Percentiles rank a stretch among this genome's conserved stretches.
Conservation (phyloP, 2,113 vertebrate genomes). For the Apteryx mantelli region DNA sequence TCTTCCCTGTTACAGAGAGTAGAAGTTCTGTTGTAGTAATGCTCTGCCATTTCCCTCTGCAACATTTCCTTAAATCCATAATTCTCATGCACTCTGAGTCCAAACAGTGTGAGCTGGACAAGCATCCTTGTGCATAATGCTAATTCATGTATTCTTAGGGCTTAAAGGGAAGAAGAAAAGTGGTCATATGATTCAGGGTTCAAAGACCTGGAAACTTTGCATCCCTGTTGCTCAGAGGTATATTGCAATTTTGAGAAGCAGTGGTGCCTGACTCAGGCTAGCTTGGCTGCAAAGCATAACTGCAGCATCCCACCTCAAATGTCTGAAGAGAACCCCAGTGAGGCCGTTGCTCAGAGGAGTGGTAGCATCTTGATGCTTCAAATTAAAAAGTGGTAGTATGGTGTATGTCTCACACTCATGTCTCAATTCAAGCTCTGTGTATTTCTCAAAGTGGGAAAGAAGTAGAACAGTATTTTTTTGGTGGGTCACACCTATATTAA, state of each 20-base stretch:
- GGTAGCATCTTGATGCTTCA: too few relatives aligned
- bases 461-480: background rate
- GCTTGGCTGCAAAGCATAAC: background rate
- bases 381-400: background rate
- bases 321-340: background rate
- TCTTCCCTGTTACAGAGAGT: background rate
- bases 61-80: background rate
- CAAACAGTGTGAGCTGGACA: background rate
- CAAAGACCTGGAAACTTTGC: background rate
- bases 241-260: background rate
- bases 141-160: background rate
- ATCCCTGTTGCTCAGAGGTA: background rate
- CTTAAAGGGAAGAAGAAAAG: background rate
- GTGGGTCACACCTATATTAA: background rate
- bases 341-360: too few relatives aligned
- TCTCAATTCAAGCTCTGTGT: background rate
- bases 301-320: background rate
- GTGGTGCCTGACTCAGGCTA: background rate
- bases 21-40: background rate
- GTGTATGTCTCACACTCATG: background rate
- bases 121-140: background rate
- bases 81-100: background rate
- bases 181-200: background rate
- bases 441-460: background rate
- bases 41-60: background rate